These are phyloP conservation scores for Gymnarchus niloticus DNA, from an alignment of 2,113 vertebrate species.

Conservation along the genomic window DNA sequence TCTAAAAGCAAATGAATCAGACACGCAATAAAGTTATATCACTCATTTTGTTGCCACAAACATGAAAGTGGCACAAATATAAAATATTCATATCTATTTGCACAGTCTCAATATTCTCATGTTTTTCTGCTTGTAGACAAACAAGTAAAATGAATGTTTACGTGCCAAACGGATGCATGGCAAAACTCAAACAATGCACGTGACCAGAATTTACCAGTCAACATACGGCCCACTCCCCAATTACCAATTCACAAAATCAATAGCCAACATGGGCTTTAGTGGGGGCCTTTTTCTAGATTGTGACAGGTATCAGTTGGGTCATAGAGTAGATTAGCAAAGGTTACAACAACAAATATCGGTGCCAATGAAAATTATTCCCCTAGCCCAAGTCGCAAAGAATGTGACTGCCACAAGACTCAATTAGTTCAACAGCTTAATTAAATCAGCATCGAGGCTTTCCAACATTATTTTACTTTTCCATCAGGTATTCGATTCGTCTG, in stretches of 20 bases:
- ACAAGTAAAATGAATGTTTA: background rate
- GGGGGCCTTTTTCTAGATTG: no score
- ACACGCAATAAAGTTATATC: background rate
- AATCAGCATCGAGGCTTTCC: background rate
- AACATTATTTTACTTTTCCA: slow-evolving; percentile 2
- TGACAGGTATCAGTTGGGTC: no score
- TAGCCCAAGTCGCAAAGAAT: background rate
- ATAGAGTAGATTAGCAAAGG: no score
- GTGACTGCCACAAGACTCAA: background rate
- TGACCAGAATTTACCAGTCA: background rate
- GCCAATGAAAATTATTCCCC: background rate
- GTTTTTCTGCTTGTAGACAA: background rate
- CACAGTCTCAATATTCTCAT: background rate
- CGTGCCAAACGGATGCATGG: background rate
- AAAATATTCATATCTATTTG: background rate
- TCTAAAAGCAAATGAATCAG: background rate
- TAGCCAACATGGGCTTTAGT: no score
- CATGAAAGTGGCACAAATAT: background rate
- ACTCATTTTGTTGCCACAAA: background rate
- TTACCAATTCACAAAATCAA: no score
- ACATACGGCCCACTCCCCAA: no score
- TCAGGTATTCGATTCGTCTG: background rate
- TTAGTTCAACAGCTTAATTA: slow-evolving; percentile 27
- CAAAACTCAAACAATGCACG: background rate
- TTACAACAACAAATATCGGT: background rate